These are phyloP conservation scores for Pseudobourletiella spinata DNA, from an alignment of 1,140 invertebrate species.

Conservation along the genomic window DNA sequence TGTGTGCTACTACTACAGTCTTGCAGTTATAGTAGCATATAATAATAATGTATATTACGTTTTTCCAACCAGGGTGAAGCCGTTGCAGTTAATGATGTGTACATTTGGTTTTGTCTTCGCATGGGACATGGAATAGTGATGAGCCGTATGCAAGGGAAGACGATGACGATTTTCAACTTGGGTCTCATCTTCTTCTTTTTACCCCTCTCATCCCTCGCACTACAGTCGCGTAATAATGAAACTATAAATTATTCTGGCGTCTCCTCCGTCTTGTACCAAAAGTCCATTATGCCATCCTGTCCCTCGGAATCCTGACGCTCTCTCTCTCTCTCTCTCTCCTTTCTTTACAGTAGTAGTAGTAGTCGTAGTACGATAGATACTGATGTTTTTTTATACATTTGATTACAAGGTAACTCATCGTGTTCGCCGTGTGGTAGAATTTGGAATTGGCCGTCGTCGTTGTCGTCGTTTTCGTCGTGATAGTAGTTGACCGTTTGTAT, in stretches of 20 bases:
- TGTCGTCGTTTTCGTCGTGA: no score
- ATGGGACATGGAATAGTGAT: no score
- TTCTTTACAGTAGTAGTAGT: neutral
- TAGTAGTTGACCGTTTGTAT: no score
- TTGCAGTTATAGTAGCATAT: no score
- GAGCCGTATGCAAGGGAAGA: no score
- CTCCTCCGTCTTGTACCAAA: slow-evolving; percentile 3
- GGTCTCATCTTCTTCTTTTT: neutral
- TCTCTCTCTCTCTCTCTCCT: neutral
- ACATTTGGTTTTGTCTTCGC: no score
- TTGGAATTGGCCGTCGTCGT: no score
- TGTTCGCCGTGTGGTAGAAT: no score
- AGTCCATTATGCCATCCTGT: slow-evolving; percentile 7
- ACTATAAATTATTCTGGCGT: slow-evolving; percentile 24
- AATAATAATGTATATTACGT: no score
- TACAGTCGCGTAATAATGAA: slow-evolving; percentile 18
- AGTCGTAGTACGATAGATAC: neutral
- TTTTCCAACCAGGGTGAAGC: no score
- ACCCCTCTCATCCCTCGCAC: neutral
- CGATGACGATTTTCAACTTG: neutral
- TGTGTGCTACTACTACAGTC: neutral
- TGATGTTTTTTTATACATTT: neutral
- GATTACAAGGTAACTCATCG: neutral
- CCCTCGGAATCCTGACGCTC: neutral
- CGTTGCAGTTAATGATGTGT: no score